Evolutionary conservation across 2,113 vertebrate genomes (phyloP).

Genomic region (Lucifuga dentata): DNA sequence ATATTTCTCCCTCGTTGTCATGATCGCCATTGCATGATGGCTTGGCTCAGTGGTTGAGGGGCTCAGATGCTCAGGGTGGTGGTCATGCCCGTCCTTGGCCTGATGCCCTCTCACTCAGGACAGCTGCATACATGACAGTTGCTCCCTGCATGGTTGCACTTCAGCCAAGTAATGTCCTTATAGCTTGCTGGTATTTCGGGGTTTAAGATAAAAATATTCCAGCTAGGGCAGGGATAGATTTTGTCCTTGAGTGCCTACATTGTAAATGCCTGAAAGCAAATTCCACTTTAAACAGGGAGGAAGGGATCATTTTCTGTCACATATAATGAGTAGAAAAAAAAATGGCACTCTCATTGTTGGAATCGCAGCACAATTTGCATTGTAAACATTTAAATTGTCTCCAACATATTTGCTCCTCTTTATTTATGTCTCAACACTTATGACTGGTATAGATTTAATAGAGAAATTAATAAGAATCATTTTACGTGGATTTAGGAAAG

Average conservation of each 20-base stretch:
- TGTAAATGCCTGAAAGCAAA: constrained; percentile 18
- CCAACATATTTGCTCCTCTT: too few relatives aligned
- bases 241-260: constrained; percentile 1
- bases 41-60: constrained; percentile 46
- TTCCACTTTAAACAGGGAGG: not conserved
- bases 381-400: too few relatives aligned
- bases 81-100: constrained; percentile 35
- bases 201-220: constrained; percentile 50
- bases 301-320: too few relatives aligned
- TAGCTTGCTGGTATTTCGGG: constrained; percentile 11
- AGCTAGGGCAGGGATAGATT: constrained; percentile 21
- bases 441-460: too few relatives aligned
- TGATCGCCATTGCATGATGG: constrained; percentile 45
- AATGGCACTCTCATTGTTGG: too few relatives aligned
- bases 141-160: constrained; percentile 32
- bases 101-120: constrained; percentile 41
- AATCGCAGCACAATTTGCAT: too few relatives aligned
- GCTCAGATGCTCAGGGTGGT: constrained; percentile 49
- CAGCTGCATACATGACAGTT: constrained; percentile 66
- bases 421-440: too few relatives aligned
- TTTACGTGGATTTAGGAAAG: too few relatives aligned
- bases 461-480: too few relatives aligned
- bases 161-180: constrained; percentile 26
- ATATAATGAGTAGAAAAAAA: too few relatives aligned
- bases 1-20: constrained; percentile 54